These are phyloP conservation scores for Neolamprologus sp. DNA, from an alignment of 2,113 vertebrate species.

Conservation along the genomic window DNA sequence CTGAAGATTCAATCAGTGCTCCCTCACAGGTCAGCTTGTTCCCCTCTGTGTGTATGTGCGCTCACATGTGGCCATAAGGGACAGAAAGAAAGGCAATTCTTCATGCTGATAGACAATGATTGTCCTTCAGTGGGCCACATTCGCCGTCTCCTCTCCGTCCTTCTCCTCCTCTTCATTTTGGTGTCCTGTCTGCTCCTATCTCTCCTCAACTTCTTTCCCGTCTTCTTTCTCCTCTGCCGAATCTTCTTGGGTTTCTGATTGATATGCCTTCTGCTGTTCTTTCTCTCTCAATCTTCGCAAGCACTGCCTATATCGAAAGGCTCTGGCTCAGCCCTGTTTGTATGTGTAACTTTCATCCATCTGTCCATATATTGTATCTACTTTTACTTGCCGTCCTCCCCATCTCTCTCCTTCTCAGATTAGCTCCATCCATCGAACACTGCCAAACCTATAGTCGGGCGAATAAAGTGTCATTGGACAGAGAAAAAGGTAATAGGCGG, in stretches of 20 bases:
- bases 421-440: slow-evolving; percentile 27
- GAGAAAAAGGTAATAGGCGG: slow-evolving; percentile 38
- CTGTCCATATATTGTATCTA: background rate
- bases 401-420: slow-evolving; percentile 1
- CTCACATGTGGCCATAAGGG: slow-evolving; percentile 10
- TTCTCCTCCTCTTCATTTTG: background rate
- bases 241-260: slow-evolving; percentile 13
- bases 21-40: slow-evolving; percentile 45
- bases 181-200: background rate
- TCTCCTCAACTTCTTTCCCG: background rate
- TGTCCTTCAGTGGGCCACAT: slow-evolving; percentile 60
- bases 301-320: background rate
- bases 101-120: slow-evolving; percentile 68
- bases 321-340: background rate
- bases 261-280: slow-evolving; percentile 15
- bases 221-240: background rate
- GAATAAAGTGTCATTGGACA: slow-evolving; percentile 40
- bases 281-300: background rate
- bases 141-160: slow-evolving; percentile 26
- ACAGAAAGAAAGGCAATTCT: slow-evolving; percentile 58
- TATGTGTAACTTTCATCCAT: background rate
- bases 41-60: slow-evolving; percentile 10
- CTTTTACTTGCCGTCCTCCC: background rate
- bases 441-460: slow-evolving; percentile 11
- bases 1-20: slow-evolving; percentile 64